Base-by-base conservation (phyloP, 2,888 invertebrate genomes). In the Trimorus sp. region DNA sequence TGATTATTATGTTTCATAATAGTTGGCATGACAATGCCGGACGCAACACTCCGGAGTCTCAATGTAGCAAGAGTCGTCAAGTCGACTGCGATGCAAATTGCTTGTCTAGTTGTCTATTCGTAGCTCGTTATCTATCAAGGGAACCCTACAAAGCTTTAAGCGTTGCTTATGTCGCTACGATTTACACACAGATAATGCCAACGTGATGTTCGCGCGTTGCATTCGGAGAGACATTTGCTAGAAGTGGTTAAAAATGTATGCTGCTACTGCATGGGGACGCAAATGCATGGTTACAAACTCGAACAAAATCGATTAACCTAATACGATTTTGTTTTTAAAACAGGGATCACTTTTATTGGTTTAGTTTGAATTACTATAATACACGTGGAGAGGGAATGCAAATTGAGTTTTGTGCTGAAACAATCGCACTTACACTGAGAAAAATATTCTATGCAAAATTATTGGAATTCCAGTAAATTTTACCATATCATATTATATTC, bases 11-110 rank as follows among this genome's bases (percentile, higher is more conserved):
- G 79, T 79, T 79, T 74, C 68, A 79, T 71, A 79, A 79, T 79
- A 56, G 79, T 73, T 73, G 73, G 70, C 79, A 68, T 73, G 68
- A 73, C 68, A 73, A 73, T 66, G 63, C 79, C 79, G 79, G 79
- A 79, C 79, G 66, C 56, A 73, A 66, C 65, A 65, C 66, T 78
- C 48, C 9, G 69, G 26, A 66, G 71, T 70, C 58, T 69, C 77
- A 77, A 48, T 78, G 71, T 71, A 78, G 71, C 78, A 71, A 66
- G 71, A 78, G 78, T 78, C 85, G 83, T 83, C 70, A 82, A 82
- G 79, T 75, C 82, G 68, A 76, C 79, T 80, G 83, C 85, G 70
- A 84, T 86, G 86, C 84, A 85, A 86, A 86, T 86, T 85, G 82
- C 83, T 74, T 80, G 79, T 69, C 83, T 85, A 79, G 83, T 85